Evolutionary conservation across 2,797 vertebrate species (phyloP).

Genomic region (Todus mexicanus): DNA sequence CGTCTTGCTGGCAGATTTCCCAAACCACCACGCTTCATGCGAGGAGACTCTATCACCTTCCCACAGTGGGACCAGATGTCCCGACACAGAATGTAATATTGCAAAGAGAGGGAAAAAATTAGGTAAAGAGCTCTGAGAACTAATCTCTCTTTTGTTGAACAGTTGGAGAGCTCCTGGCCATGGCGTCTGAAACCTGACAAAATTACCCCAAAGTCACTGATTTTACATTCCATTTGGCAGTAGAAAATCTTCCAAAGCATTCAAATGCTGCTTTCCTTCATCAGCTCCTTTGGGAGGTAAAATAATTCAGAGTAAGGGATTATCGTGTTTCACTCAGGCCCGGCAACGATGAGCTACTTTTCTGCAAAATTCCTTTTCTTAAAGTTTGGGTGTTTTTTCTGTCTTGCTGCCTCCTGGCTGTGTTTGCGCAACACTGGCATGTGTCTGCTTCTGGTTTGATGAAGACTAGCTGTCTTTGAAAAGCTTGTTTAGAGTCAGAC

Average conservation of each 20-base stretch:
- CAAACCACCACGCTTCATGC: slow-evolving; percentile 5
- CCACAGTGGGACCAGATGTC: slow-evolving; percentile 66
- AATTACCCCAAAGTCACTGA: slow-evolving; percentile 25
- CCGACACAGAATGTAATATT: not conserved
- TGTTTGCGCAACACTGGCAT: not conserved
- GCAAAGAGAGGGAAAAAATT: not conserved
- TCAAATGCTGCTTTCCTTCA: slow-evolving; percentile 21
- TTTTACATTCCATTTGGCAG: slow-evolving; percentile 44
- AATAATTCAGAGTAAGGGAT: slow-evolving; percentile 17
- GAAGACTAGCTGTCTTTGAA: not conserved
- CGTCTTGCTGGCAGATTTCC: slow-evolving; percentile 55
- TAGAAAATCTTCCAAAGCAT: slow-evolving; percentile 18
- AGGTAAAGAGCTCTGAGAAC: slow-evolving; percentile 16
- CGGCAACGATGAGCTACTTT: not conserved
- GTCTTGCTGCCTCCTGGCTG: not conserved
- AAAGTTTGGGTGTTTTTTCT: not conserved
- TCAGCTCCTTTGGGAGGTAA: not conserved
- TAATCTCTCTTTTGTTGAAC: slow-evolving; percentile 56
- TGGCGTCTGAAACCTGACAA: slow-evolving; percentile 1
- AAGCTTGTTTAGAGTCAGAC: not conserved
- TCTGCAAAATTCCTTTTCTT: not conserved
- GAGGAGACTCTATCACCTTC: slow-evolving; percentile 39
- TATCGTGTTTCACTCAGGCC: not conserved
- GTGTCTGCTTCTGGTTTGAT: not conserved
- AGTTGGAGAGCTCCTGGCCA: slow-evolving; percentile 53